Percentiles rank a stretch among this genome's conserved stretches.
These are phyloP conservation scores for Caranx melampygus DNA, from an alignment of 2,113 vertebrate genomes.

Conservation along the genomic window DNA sequence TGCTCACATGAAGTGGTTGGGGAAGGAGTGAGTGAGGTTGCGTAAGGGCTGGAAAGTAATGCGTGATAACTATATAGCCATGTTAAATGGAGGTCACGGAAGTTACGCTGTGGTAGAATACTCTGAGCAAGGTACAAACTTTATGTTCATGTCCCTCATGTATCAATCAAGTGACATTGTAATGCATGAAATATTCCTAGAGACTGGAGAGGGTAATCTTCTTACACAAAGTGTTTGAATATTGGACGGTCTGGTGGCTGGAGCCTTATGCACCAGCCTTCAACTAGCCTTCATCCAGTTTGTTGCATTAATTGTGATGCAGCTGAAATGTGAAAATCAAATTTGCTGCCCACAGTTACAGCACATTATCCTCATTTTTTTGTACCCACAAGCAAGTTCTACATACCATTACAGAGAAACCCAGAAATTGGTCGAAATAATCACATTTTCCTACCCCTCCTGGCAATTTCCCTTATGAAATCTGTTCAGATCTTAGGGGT, in stretches of 20 bases:
- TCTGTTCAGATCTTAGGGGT: slow-evolving; percentile 71
- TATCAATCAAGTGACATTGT: slow-evolving; percentile 38
- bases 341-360: slow-evolving; percentile 21
- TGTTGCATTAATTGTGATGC: slow-evolving; percentile 50
- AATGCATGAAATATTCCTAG: slow-evolving; percentile 29
- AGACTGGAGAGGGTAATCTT: slow-evolving; percentile 44
- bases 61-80: slow-evolving; percentile 12
- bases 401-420: slow-evolving; percentile 42
- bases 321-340: slow-evolving; percentile 36
- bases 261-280: slow-evolving; percentile 22
- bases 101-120: slow-evolving; percentile 2
- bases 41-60: slow-evolving; percentile 19
- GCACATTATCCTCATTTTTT: slow-evolving; percentile 23
- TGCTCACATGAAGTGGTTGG: slow-evolving; percentile 18
- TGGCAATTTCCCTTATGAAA: slow-evolving; percentile 56
- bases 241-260: slow-evolving; percentile 30
- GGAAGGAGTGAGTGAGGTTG: slow-evolving; percentile 13
- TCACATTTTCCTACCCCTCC: slow-evolving; percentile 54
- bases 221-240: slow-evolving; percentile 46
- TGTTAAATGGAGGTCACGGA: slow-evolving; percentile 55
- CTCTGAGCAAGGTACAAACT: slow-evolving; percentile 36
- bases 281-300: slow-evolving; percentile 20
- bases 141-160: slow-evolving; percentile 24
- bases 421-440: slow-evolving; percentile 68
- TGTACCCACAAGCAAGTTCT: slow-evolving; percentile 43